Evolutionary conservation across 1,140 invertebrate genomes (phyloP), one percentile per base, ranked within the genome.

Genomic region (Drosophila carrolli): DNA sequence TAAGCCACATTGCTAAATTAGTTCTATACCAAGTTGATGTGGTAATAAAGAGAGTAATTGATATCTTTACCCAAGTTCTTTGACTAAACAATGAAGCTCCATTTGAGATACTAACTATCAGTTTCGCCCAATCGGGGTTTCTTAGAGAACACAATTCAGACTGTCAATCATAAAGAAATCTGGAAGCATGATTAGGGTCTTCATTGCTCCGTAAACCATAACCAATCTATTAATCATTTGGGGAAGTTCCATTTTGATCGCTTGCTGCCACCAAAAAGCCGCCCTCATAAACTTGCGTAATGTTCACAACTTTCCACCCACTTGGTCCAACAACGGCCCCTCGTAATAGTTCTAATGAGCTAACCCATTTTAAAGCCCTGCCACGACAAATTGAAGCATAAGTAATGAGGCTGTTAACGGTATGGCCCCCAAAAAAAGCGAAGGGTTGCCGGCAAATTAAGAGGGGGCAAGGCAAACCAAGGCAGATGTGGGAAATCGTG

Each of bases 381-480:
- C 47, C 29, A 29, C 54, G 55, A 50, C 77, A 78, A 85, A 81
- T 85, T 85, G 82, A 71, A 68, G 82, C 82, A 85, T 66, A 65
- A 65, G 68, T 78, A 85, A 85, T 51, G 48, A 68, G 81, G n/a
- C 57, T 74, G 67, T 72, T 80, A 70, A 80, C 67, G 63, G 53
- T 14, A 23, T 67, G 46, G 16, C 65, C 29, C 38, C 40, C 38
- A 23, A 62, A 23, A 50, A 62, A 32, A 10, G 11, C 23, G 19
- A 53, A 32, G 41, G 47, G 66, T 51, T 46, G 51, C 27, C 27
- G 23, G 19, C 41, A 48, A 58, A 61, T 59, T 58, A 78, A 60
- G 59, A 38, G 35, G 40, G 10, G 5, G 8, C 13, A 48, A 38
- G 19, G 13, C 4, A 5, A 48, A 19, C 32, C 19, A 35, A 51